These are phyloP conservation scores for Lithobates pipiens DNA, from an alignment of 2,797 vertebrate species.

Conservation along the genomic window DNA sequence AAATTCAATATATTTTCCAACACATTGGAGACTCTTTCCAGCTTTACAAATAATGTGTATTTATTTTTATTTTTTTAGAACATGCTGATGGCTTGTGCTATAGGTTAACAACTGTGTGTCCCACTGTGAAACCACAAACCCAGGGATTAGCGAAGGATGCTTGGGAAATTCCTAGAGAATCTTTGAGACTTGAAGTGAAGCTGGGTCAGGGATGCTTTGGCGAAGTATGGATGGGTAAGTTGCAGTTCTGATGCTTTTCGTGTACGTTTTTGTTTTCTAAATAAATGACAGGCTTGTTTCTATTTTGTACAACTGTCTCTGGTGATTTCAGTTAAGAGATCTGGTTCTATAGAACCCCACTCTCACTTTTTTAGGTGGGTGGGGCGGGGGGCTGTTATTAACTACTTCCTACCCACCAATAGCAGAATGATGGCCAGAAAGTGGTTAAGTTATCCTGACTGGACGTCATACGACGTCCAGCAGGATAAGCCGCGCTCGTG, in stretches of 20 bases:
- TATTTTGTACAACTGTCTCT: too few species aligned
- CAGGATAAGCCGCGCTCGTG: too few species aligned
- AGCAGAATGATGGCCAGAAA: too few species aligned
- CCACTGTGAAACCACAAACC: conserved; percentile 95
- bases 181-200: conserved; percentile 91
- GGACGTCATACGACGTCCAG: too few species aligned
- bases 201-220: conserved; percentile 96
- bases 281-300: too few species aligned
- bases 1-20: background rate
- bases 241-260: background rate
- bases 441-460: too few species aligned
- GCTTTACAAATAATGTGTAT: background rate
- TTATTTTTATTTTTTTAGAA: conserved; percentile 76
- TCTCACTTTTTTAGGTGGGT: too few species aligned
- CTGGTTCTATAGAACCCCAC: too few species aligned
- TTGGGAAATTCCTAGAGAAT: conserved; percentile 96
- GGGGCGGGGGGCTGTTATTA: too few species aligned
- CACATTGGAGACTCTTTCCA: background rate
- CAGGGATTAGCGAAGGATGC: conserved; percentile 95
- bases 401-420: too few species aligned
- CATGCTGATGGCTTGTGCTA: conserved; percentile 95
- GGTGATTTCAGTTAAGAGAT: too few species aligned
- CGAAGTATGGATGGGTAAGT: conserved; percentile 98
- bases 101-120: conserved; percentile 91
- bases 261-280: too few species aligned